These are phyloP conservation scores for Steromphala cineraria DNA, from an alignment of 2,888 invertebrate genomes.

Conservation along the genomic window DNA sequence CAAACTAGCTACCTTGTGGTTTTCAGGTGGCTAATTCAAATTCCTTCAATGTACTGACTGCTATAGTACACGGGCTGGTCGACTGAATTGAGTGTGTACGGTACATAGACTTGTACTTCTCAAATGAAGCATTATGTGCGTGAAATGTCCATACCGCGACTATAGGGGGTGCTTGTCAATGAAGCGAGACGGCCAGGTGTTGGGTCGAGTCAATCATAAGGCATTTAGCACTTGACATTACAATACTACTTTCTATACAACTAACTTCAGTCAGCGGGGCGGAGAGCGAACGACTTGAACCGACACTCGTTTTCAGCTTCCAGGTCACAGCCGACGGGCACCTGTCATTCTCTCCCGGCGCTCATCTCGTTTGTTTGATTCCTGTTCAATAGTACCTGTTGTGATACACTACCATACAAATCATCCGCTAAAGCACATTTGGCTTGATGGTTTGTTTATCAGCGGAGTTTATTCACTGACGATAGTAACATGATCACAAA, in stretches of 20 bases:
- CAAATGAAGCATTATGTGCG: conserved; percentile 9
- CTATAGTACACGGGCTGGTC: not conserved
- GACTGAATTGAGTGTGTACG: not conserved
- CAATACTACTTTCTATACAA: conserved; percentile 15
- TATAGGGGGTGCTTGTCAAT: conserved; percentile 3
- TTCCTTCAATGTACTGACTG: not conserved
- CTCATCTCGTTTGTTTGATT: not conserved
- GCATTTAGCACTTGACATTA: conserved; percentile 20
- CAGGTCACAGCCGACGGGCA: not conserved
- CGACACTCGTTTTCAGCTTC: not conserved
- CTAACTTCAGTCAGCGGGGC: conserved; percentile 16
- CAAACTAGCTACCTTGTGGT: not conserved
- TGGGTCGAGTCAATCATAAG: conserved; percentile 16
- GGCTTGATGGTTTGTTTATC: not conserved
- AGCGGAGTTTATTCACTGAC: not conserved
- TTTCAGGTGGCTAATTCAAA: conserved; percentile 17
- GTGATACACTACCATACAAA: not conserved
- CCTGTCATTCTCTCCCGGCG: not conserved
- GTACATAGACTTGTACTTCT: not conserved
- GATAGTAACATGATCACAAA: conserved; percentile 14
- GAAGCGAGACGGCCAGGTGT: conserved; percentile 13
- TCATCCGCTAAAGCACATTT: not conserved
- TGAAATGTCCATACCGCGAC: conserved; percentile 11
- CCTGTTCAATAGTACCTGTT: conserved; percentile 3
- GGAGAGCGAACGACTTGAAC: conserved; percentile 17